These are phyloP conservation scores for Drosophila repleta DNA, from an alignment of 1,140 invertebrate genomes.

Conservation along the genomic window DNA sequence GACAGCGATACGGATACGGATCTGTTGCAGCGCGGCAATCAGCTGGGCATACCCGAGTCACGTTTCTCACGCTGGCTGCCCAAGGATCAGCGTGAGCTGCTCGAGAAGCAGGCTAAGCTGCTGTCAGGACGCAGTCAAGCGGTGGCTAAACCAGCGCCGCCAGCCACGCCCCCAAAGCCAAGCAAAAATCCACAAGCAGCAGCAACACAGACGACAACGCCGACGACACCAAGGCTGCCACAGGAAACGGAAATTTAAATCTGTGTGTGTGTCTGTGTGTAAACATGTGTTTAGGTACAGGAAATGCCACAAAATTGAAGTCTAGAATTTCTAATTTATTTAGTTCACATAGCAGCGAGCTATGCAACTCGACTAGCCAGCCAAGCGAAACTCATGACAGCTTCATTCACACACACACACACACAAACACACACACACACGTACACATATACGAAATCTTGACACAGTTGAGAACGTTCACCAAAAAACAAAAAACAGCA, in stretches of 20 bases:
- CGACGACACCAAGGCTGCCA: conserved; percentile 56
- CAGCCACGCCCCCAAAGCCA: conserved; percentile 14
- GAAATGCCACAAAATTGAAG: conserved; percentile 20
- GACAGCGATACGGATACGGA: conserved; percentile 50
- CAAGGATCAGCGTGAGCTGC: conserved; percentile 77
- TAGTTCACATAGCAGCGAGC: conserved; percentile 34
- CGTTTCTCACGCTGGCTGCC: conserved; percentile 78
- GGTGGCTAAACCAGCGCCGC: conserved; percentile 34
- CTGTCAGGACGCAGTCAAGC: conserved; percentile 57
- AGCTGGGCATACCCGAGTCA: conserved; percentile 78
- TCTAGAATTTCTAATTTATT: conserved; percentile 11
- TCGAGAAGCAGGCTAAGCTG: conserved; percentile 76
- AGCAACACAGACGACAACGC: conserved; percentile 32
- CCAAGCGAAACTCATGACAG: conserved; percentile 36
- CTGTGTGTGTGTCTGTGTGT: conserved; percentile 19
- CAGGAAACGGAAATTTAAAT: conserved; percentile 80
- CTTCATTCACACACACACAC: conserved; percentile 24
- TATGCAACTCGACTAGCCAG: conserved; percentile 13
- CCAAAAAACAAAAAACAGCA: conserved; percentile 16
- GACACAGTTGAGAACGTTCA: conserved; percentile 13
- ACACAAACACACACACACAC: conserved; percentile 15
- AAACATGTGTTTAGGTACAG: conserved; percentile 36
- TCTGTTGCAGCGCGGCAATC: conserved; percentile 72
- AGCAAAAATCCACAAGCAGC: conserved; percentile 13
- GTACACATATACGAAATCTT: neutral